Conservation (phyloP, 2,113 vertebrate species). For the Cyanoderma ruficeps region DNA sequence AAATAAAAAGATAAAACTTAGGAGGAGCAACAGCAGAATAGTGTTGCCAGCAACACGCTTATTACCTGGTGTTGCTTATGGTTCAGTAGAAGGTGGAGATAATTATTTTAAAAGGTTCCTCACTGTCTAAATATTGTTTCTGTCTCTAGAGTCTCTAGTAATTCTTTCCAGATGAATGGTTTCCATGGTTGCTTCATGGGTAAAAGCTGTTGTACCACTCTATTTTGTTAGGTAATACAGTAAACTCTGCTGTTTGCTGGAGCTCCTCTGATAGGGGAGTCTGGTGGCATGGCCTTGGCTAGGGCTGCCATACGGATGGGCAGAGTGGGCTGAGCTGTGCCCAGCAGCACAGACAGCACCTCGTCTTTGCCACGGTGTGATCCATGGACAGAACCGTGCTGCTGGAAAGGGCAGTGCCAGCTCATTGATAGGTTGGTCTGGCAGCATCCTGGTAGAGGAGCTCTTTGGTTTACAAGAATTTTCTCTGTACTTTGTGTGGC, state of each 20-base stretch:
- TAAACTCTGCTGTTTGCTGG: not conserved
- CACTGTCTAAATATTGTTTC: not conserved
- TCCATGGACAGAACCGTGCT: not conserved
- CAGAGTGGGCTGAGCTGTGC: not conserved
- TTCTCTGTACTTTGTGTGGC: not conserved
- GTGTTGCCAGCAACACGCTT: not conserved
- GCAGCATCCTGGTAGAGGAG: not conserved
- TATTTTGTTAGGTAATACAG: not conserved
- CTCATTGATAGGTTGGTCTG: not conserved
- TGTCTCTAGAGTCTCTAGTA: not conserved
- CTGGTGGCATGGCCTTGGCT: not conserved
- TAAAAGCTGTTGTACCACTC: not conserved
- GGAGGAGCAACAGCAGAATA: not conserved
- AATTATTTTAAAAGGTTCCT: not conserved
- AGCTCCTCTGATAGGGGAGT: not conserved
- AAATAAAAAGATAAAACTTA: not conserved
- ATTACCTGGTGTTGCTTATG: not conserved
- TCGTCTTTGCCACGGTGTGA: not conserved
- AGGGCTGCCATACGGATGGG: accelerated
- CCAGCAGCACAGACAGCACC: not conserved
- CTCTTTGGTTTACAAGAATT: not conserved
- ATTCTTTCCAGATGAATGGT: not conserved
- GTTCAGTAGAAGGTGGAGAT: not conserved
- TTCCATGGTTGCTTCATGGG: not conserved
- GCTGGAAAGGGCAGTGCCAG: not conserved